These are phyloP conservation scores for Lissonota sp. DNA, from an alignment of 2,888 invertebrate species.

Conservation along the genomic window DNA sequence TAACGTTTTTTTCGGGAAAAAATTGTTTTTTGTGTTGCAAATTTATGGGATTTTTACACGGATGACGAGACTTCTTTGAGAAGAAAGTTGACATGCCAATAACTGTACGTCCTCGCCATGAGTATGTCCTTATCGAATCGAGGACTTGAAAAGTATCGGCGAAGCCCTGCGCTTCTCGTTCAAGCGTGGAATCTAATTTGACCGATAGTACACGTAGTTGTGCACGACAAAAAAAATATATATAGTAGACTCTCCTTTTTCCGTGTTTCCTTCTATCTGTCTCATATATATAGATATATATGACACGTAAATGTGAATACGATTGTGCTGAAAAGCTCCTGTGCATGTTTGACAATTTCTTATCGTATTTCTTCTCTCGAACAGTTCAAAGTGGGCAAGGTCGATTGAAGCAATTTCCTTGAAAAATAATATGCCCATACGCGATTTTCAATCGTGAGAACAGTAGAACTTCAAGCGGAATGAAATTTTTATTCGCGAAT, in stretches of 20 bases:
- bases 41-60: no score
- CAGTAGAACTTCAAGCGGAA: background rate
- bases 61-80: no score
- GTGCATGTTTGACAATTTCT: constrained; percentile 18
- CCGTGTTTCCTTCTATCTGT: background rate
- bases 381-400: constrained; percentile 60
- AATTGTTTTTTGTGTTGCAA: no score
- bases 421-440: constrained; percentile 21
- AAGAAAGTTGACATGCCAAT: no score
- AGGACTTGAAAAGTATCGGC: constrained; percentile 41
- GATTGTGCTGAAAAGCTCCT: constrained; percentile 7
- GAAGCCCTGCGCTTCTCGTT: constrained; percentile 33
- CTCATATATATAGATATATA: background rate
- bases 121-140: no score
- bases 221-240: constrained; percentile 16
- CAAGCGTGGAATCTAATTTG: constrained; percentile 63
- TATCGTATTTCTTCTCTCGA: constrained; percentile 61
- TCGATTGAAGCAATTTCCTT: background rate
- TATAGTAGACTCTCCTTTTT: no score
- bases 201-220: constrained; percentile 31
- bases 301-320: constrained; percentile 8
- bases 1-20: no score
- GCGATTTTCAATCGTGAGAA: constrained; percentile 3
- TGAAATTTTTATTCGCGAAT: background rate
- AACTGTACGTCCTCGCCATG: no score